These are phyloP conservation scores for Aurelia sp. DNA, from an alignment of 30 jellyfish, hydroid and myxozoan genomes.

Conservation along the genomic window DNA sequence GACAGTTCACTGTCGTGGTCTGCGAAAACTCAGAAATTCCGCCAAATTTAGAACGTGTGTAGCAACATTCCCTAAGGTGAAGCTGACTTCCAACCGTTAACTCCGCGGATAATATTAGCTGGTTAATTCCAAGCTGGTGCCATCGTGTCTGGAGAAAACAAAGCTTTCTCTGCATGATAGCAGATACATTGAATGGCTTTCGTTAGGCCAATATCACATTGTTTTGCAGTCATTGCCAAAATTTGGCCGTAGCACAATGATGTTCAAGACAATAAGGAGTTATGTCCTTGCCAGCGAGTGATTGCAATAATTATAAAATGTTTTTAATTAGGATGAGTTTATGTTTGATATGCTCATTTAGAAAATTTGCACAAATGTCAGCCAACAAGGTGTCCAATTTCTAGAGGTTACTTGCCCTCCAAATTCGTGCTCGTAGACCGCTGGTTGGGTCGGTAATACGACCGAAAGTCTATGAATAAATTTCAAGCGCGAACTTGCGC, in stretches of 20 bases:
- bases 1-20: slow-evolving; percentile 59
- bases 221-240: no score
- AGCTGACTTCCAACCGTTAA: slow-evolving; percentile 77
- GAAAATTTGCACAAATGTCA: no score
- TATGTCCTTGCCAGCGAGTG: neutral
- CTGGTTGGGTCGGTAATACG: no score
- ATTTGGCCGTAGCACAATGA: no score
- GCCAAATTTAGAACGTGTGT: slow-evolving; percentile 60
- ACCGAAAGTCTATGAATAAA: no score
- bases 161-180: slow-evolving; percentile 54
- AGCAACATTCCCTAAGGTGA: slow-evolving; percentile 41
- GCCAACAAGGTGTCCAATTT: slow-evolving; percentile 1
- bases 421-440: neutral
- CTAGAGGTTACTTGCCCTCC: slow-evolving; percentile 27
- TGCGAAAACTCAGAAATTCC: slow-evolving; percentile 61
- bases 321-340: neutral
- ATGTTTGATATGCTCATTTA: no score
- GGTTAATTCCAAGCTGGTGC: slow-evolving; percentile 89
- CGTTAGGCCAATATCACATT: slow-evolving; percentile 8
- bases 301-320: neutral
- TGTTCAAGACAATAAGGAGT: no score
- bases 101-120: slow-evolving; percentile 64
- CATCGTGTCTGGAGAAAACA: slow-evolving; percentile 85
- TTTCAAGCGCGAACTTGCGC: no score
- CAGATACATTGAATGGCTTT: slow-evolving; percentile 67